These are phyloP conservation scores for Sphenodon punctatus DNA, from an alignment of 2,797 vertebrate species.

Conservation along the genomic window DNA sequence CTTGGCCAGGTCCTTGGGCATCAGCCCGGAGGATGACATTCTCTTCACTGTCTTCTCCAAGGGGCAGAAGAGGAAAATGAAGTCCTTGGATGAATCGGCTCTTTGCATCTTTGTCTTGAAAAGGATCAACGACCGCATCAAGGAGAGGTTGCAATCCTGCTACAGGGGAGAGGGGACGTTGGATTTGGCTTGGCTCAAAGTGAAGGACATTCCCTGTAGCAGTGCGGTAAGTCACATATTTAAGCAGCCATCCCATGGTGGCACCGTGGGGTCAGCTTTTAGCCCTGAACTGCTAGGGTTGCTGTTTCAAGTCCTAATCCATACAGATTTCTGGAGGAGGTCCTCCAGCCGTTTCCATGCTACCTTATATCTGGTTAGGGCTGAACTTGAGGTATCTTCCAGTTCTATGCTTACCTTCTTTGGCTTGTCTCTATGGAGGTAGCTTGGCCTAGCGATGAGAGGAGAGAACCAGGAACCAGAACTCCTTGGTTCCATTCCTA, in stretches of 20 bases:
- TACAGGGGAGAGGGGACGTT: slow-evolving; percentile 96
- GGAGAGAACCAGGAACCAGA: neutral
- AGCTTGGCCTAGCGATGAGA: rapidly evolving
- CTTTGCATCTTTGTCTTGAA: slow-evolving; percentile 94
- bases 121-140: slow-evolving; percentile 95
- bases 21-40: slow-evolving; percentile 89
- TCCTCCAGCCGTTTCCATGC: too few species aligned
- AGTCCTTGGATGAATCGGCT: slow-evolving; percentile 92
- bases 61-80: slow-evolving; percentile 94
- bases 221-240: slow-evolving; percentile 88
- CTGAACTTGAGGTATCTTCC: too few species aligned
- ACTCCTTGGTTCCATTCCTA: rapidly evolving
- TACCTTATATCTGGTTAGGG: too few species aligned
- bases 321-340: too few species aligned
- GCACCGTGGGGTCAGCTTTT: too few species aligned
- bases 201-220: slow-evolving; percentile 97
- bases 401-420: neutral
- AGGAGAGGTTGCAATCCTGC: slow-evolving; percentile 95
- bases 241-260: too few species aligned
- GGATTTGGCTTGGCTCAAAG: slow-evolving; percentile 98
- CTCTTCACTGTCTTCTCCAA: slow-evolving; percentile 96
- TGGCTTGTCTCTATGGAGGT: neutral
- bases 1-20: slow-evolving; percentile 86
- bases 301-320: too few species aligned
- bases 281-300: too few species aligned